These are phyloP conservation scores for Acheta domesticus DNA, from an alignment of 2,888 invertebrate genomes.

Conservation along the genomic window DNA sequence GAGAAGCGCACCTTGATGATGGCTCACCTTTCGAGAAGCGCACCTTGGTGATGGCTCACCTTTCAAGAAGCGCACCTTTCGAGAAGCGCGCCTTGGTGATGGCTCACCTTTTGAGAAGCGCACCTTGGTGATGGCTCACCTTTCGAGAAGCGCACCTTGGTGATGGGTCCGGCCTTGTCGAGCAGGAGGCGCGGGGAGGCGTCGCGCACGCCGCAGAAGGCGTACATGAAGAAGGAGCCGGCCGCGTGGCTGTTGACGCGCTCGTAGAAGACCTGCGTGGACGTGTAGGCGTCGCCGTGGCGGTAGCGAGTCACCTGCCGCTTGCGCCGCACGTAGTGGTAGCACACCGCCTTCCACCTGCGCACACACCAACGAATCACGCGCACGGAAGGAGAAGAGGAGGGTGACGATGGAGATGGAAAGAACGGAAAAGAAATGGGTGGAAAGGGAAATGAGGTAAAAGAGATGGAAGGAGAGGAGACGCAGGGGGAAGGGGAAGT, in stretches of 20 bases:
- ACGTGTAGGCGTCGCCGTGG: conserved; percentile 77
- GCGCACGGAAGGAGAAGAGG: too few species aligned
- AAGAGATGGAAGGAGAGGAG: too few species aligned
- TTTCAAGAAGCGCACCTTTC: too few species aligned
- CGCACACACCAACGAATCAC: conserved; percentile 25
- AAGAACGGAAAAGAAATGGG: too few species aligned
- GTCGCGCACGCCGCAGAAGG: conserved; percentile 72
- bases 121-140: conserved; percentile 44
- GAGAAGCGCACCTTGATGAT: not conserved
- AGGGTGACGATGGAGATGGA: too few species aligned
- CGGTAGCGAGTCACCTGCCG: conserved; percentile 73
- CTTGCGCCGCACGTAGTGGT: conserved; percentile 75
- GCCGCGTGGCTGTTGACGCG: conserved; percentile 76
- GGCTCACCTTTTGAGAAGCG: too few species aligned
- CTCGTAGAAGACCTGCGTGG: conserved; percentile 81
- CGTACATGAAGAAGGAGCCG: conserved; percentile 72
- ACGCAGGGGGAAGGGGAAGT: too few species aligned
- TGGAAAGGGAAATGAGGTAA: too few species aligned
- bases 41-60: not conserved
- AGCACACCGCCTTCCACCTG: conserved; percentile 80
- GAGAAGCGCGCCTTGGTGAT: too few species aligned
- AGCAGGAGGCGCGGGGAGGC: conserved; percentile 67
- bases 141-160: conserved; percentile 73
- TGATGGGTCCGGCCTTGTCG: conserved; percentile 66
- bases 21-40: too few species aligned